Evolutionary conservation across 2,888 invertebrate species (phyloP).

Genomic region (Tuberolachnus salignus): DNA sequence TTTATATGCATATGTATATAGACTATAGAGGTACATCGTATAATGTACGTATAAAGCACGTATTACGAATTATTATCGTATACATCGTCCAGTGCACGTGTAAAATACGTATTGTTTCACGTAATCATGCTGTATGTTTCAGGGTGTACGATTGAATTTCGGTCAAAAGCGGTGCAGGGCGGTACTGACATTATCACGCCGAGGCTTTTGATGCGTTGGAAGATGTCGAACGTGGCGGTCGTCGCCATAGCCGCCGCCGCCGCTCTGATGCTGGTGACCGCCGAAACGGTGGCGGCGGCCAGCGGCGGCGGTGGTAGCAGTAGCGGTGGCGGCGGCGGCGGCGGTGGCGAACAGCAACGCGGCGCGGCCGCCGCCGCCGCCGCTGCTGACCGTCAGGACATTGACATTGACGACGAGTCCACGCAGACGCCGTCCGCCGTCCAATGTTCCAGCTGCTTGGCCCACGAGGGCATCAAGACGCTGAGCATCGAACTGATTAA

Average conservation of each 20-base stretch:
- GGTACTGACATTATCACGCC: not conserved
- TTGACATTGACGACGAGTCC: slow-evolving; percentile 9
- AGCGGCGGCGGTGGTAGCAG: not conserved
- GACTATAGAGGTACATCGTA: not conserved
- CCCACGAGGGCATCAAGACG: slow-evolving; percentile 24
- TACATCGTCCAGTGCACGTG: not conserved
- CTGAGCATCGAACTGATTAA: slow-evolving; percentile 65
- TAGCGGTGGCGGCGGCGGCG: slow-evolving; percentile 13
- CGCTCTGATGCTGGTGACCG: slow-evolving; percentile 45
- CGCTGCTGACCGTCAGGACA: slow-evolving; percentile 29
- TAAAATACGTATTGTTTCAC: not conserved
- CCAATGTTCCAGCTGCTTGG: slow-evolving; percentile 36
- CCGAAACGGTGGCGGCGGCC: slow-evolving; percentile 21
- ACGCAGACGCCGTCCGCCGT: slow-evolving; percentile 42
- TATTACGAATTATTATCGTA: too few relatives aligned
- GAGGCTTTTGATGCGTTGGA: slow-evolving; percentile 33
- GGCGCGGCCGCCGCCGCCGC: slow-evolving; percentile 44
- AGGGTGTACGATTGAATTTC: slow-evolving; percentile 27
- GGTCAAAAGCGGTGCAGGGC: slow-evolving; percentile 13
- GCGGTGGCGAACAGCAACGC: slow-evolving; percentile 29
- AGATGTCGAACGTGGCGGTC: slow-evolving; percentile 51
- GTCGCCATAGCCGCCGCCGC: slow-evolving; percentile 9
- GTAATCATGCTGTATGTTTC: slow-evolving; percentile 5
- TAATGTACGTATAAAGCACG: not conserved
- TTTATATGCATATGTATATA: not conserved